Percentiles rank a stretch among this genome's conserved stretches.
These are phyloP conservation scores for Craseonycteris thonglongyai DNA, from an alignment of 2,113 vertebrate species.

Conservation along the genomic window DNA sequence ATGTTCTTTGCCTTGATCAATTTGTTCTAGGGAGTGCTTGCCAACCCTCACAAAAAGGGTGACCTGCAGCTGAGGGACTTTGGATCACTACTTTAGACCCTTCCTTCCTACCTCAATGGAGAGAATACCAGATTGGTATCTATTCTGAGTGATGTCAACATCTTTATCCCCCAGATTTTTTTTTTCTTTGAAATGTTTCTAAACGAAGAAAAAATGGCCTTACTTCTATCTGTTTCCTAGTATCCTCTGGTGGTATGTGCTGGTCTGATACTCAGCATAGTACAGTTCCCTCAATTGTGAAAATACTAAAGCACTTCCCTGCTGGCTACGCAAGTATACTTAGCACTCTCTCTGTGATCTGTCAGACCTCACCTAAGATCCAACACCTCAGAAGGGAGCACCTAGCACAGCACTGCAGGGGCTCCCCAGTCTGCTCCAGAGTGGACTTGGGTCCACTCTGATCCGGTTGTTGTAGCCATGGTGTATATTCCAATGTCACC, in stretches of 20 bases:
- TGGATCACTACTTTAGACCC: background rate
- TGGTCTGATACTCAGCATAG: background rate
- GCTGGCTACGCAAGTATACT: background rate
- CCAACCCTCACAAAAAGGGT: background rate
- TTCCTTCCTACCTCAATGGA: background rate
- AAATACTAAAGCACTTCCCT: background rate
- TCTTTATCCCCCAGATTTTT: background rate
- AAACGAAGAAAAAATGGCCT: background rate
- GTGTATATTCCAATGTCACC: background rate
- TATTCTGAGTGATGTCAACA: background rate
- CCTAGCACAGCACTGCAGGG: background rate
- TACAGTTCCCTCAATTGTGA: background rate
- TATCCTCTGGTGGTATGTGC: background rate
- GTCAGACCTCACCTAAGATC: background rate
- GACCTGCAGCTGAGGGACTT: background rate
- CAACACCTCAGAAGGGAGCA: background rate
- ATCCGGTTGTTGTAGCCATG: too few relatives aligned
- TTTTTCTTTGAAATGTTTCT: conserved; percentile 5
- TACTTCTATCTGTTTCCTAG: background rate
- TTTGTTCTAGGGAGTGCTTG: background rate
- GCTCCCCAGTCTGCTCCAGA: rapidly evolving
- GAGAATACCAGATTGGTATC: background rate
- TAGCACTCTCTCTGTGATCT: background rate
- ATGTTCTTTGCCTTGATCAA: background rate
- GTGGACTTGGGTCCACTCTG: background rate